Base-by-base conservation (phyloP, 2,797 vertebrate genomes). In the Tadarida brasiliensis region DNA sequence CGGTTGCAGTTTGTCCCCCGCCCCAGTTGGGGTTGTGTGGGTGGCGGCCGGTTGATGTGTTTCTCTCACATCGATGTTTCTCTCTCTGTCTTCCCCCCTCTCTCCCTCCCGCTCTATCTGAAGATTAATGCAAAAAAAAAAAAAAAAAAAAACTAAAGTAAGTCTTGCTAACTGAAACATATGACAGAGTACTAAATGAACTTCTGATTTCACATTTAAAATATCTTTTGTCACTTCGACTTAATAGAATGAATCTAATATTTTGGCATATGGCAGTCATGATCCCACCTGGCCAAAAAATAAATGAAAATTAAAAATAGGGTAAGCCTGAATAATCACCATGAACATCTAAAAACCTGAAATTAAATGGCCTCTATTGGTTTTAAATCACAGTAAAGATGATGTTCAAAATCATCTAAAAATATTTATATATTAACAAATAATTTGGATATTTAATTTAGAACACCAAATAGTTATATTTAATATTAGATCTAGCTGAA, bases 191-290 rank as follows among this genome's bases (percentile, higher is more conserved):
- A 65, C 22, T 61, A 33, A n/a, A n/a, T 78, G 70, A 87, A 91
- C 8, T 24, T 59, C 9, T 74, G 44, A 83, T 78, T 80, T 51
- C 4, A 51, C 33, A 49, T 95, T 80, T 39, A 88, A 6, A 7
- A 90, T 92, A 91, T 14, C 59, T 77, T 82, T 86, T 84, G 87
- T 67, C 17, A 67, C 35, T 89, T 90, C 49, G 67, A 89, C 63
- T 74, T 77, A 81, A 89, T 57, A 78, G 24, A 44, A 87, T 80
- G 28, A 93, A 59, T 74, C n/a, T 35, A 61, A 63, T 7, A 70
- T 65, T 87, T 95, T 78, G 10, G 16, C 24, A 63, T 74, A 54
- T 6, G 12, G 16, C 11, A 73, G 4, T 51, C 6, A 71, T 56
- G 0, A 68, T 14, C 39, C 47, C 5, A 11, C 51, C 30, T 14